Base-by-base conservation (phyloP, 2,113 vertebrate genomes). In the Amazona guildingii region DNA sequence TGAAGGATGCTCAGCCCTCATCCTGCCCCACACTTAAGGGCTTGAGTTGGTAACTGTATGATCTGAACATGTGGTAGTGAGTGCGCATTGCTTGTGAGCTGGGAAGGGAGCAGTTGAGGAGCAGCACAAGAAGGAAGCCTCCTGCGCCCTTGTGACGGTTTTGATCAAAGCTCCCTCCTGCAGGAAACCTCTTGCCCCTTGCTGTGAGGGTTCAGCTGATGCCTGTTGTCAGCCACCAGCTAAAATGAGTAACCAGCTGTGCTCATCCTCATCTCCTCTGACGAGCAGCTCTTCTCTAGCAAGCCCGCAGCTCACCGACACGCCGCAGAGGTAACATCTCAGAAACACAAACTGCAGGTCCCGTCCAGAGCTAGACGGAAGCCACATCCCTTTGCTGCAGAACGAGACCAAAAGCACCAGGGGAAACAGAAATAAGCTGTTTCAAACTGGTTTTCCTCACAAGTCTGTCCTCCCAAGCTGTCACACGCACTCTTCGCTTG, bases 401-500 rank as follows among this genome's bases (percentile, higher is more conserved):
- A 19, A 49, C 0, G 10, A 44, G 41, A 23, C 17, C 33, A 21
- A 16, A 18, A 63, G 31, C 4, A 41, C 37, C 0, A 0, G 51
- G 49, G 39, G 25, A 48, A 24, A 55, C 41, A 27, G 6, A 14
- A 9, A 3, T 1, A 16, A 86, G 68, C 37, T 4, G 9, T 4
- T 67, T 44, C 44, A 48, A 35, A 68, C 11, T 0, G 0, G 3
- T 48, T 46, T 48, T 21, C 62, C 41, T 39, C 4, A 7, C 15
- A 10, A 72, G 57, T 39, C 75, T 12, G 13, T 21, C 35, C 21
- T 44, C 41, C 55, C n/a, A 20, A 35, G 55, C 13, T 10, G 51
- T 3, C 27, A 23, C 0, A 4, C 3, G 9, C 7, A 0, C 69
- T 55, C 43, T 8, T 43, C 14, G 0, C 49, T 19, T 0, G 48